Base-by-base conservation (phyloP, 2,797 vertebrate genomes). In the Pantherophis vulpinus region DNA sequence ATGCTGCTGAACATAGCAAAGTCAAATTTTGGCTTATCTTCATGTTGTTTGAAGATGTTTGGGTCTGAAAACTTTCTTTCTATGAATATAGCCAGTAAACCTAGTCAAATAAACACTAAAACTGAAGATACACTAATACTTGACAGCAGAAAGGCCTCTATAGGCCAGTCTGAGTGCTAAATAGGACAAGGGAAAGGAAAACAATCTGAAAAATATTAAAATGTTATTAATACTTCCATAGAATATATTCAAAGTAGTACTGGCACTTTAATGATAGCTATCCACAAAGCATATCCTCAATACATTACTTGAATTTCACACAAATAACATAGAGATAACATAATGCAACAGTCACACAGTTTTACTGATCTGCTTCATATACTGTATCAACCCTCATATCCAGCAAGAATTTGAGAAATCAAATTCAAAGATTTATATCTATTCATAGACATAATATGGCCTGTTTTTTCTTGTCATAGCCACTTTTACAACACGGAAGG, bases 1-100 rank as follows among this genome's bases (percentile, higher is more conserved):
- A 92, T 60, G 63, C 93, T 91, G 90, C 89, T 94, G 59, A 92
- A 95, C 95, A 90, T 42, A 89, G 25, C 70, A 70, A 91, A 94
- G 58, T 37, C 91, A 66, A 92, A 47, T 23, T 37, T 37, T 93
- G 95, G 60, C 55, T 55, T 94, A 11, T 89, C 94, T 96, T 55
- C 63, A 61, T 83, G 90, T 92, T 25, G 25, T 32, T 66, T 60
- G 32, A 89, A 59, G n/a, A 79, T 51, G 5, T 42, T 10, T 16
- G 25, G n/a, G n/a, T 11, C 16, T 61, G 27, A 89, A 29, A 23
- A 70, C 59, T 20, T 90, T n/a, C 54, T 74, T 32, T 32, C 88
- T 87, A 47, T 91, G n/a, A 0, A 47, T 3, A 20, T 54, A 7
- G 0, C 51, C 70, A 47, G 27, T 54, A 13, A 66, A 29, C 13